These are phyloP conservation scores for Bombus breviceps DNA, from an alignment of 1,140 invertebrate species.

Conservation along the genomic window DNA sequence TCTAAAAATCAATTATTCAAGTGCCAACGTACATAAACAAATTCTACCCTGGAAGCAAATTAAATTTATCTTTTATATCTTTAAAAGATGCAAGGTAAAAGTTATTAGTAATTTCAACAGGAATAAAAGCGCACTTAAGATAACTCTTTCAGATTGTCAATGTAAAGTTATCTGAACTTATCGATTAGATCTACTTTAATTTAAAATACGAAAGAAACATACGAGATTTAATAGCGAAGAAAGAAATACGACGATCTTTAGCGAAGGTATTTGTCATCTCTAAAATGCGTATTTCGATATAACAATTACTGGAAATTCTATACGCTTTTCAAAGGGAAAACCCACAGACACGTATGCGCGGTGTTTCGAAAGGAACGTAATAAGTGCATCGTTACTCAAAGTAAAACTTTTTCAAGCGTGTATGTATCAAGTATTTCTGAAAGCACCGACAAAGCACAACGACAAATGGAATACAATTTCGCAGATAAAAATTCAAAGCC, in stretches of 20 bases:
- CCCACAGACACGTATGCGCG: no score
- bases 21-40: not conserved
- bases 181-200: not conserved
- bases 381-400: not conserved
- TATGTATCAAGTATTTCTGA: not conserved
- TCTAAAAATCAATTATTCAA: not conserved
- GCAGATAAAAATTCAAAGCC: conserved; percentile 27
- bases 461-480: conserved; percentile 34
- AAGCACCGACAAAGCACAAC: not conserved
- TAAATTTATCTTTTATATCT: not conserved
- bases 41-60: not conserved
- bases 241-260: not conserved
- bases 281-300: not conserved
- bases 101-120: not conserved
- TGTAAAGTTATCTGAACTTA: not conserved
- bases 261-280: not conserved
- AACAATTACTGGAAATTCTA: not conserved
- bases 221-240: not conserved
- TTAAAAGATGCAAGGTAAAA: not conserved
- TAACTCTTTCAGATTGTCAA: not conserved
- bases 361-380: not conserved
- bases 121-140: no score
- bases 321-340: not conserved
- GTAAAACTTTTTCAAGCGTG: not conserved
- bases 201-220: not conserved